Base-by-base conservation (phyloP, 1,140 invertebrate genomes). In the Penaeus indicus region DNA sequence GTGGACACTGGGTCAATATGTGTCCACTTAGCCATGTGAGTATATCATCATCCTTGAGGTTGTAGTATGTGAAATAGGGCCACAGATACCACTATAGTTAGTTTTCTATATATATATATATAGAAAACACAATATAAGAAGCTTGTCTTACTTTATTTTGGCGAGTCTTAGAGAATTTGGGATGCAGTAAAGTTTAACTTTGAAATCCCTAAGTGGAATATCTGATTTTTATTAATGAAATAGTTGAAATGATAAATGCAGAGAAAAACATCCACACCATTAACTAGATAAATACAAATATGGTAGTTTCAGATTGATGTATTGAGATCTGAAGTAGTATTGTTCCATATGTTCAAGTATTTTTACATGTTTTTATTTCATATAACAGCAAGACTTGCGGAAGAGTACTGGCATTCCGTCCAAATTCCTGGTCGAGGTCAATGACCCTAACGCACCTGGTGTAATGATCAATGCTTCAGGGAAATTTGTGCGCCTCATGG, bases 331-430 rank as follows among this genome's bases (percentile, higher is more conserved):
- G 38, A 42, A 42, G 38, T 42, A 42, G 38, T 42, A 42, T 3
- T 42, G 1, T 54, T 54, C 54, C 11, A 1, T 54, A 16, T 54
- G 16, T 54, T 54, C 7, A 54, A 16, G 54, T 54, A 11, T 54
- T 54, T 16, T 54, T 54, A 11, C 21, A 7, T 64, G 42, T 69
- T 22, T n/a, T 90, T 67, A 22, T 81, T 87, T 88, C 11, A 64
- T 19, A 21, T 25, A 42, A 42, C 47, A 95, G 94, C 90, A 95
- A 22, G 97, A 98, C 92, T 95, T 97, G 64, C 97, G 97, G 92
- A 96, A 98, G 92, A 98, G 96, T 92, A 99, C 98, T 86, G 98
- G 98, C n/a, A 99, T 99, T 92, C 98, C 98, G 27, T 94, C 96
- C 88, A 98, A 98, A 94, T 98, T 99, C 94, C 97, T 99, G 95